Conservation (phyloP, 2,888 invertebrate species). For the Andrena hattorfiana region DNA sequence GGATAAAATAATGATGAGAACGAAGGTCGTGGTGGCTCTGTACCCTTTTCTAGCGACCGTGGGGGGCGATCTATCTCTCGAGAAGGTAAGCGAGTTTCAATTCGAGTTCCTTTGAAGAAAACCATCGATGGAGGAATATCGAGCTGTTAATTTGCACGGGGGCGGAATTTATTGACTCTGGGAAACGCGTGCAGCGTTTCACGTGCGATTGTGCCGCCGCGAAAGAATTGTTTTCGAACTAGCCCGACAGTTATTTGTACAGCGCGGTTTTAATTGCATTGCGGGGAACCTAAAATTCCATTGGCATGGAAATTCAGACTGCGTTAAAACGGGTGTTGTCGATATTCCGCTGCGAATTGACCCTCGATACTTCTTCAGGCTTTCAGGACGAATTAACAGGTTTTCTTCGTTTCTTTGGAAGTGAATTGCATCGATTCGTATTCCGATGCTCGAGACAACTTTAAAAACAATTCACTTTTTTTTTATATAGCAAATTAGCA, state of each 20-base stretch:
- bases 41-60: constrained; percentile 97
- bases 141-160: neutral
- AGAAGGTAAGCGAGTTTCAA: constrained; percentile 88
- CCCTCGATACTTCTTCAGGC: neutral
- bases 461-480: too few species aligned
- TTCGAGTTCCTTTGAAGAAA: neutral
- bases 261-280: constrained; percentile 25
- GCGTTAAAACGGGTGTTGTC: constrained; percentile 14
- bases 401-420: neutral
- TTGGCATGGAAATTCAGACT: constrained; percentile 22
- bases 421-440: neutral
- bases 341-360: constrained; percentile 27
- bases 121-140: neutral
- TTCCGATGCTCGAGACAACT: neutral
- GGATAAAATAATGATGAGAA: constrained; percentile 89
- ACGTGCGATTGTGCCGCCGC: neutral
- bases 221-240: neutral
- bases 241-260: neutral
- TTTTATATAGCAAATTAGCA: too few species aligned
- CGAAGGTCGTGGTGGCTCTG: constrained; percentile 94
- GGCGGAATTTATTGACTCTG: neutral
- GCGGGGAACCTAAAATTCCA: neutral
- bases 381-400: neutral
- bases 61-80: constrained; percentile 94
- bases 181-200: neutral